A percentile compares a stretch with the other conserved stretches of the same genome.
These are phyloP conservation scores for Brachionus angularis DNA, from an alignment of 1,140 invertebrate species.

Conservation along the genomic window DNA sequence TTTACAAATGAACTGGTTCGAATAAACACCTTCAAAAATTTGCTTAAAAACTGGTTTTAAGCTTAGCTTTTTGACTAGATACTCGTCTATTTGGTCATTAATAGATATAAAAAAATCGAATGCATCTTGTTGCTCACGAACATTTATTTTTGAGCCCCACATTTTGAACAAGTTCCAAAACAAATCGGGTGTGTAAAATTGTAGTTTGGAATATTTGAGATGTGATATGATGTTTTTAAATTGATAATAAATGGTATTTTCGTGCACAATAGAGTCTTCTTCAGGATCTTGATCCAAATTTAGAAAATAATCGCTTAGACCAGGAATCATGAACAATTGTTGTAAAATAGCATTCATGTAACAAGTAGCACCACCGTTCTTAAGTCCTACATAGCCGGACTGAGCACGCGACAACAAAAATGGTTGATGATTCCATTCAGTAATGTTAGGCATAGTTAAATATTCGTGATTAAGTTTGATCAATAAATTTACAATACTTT, in stretches of 20 bases:
- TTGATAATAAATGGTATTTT: conserved; percentile 88
- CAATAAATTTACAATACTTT: conserved; percentile 54
- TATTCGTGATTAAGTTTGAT: conserved; percentile 60
- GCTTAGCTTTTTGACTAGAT: conserved; percentile 59
- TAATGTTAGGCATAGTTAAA: conserved; percentile 57
- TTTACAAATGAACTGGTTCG: conserved; percentile 98
- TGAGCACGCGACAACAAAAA: background rate
- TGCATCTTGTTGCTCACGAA: conserved; percentile 95
- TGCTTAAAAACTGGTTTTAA: conserved; percentile 64
- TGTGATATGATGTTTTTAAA: conserved; percentile 96
- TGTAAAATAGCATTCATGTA: conserved; percentile 99
- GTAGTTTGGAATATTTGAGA: conserved; percentile 88
- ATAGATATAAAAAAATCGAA: conserved; percentile 98
- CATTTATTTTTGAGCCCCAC: conserved; percentile 67
- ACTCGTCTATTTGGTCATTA: conserved; percentile 94
- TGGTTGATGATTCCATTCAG: conserved; percentile 59
- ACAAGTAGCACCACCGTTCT: conserved; percentile 79
- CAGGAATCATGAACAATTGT: conserved; percentile 64
- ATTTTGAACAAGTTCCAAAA: conserved; percentile 96
- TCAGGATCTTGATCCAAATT: conserved; percentile 46
- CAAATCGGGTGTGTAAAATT: conserved; percentile 91
- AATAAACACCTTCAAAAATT: conserved; percentile 91
- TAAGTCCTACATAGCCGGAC: conserved; percentile 54
- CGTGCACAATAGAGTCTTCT: too few relatives aligned
- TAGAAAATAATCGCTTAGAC: conserved; percentile 52